phyloP scores from a whole-genome alignment of 2,888 invertebrate genomes.

The Lymantria monacha region DNA sequence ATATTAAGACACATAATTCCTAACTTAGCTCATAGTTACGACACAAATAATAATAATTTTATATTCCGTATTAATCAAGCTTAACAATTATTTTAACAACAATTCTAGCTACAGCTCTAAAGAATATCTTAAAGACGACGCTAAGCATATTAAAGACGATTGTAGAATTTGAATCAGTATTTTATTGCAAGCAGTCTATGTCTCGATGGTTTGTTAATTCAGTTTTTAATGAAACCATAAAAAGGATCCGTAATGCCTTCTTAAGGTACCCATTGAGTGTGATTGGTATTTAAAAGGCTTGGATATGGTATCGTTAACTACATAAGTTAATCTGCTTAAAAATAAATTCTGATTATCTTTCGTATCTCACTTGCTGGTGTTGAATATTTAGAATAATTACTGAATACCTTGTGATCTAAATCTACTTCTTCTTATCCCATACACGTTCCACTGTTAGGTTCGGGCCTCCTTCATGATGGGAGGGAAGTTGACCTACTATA shows the following conservation, averaged over 20 bases:
- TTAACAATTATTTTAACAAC: background rate
- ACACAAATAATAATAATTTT: too few relatives aligned
- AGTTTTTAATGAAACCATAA: conserved; percentile 43
- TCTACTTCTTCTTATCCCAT: too few relatives aligned
- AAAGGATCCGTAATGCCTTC: conserved; percentile 24
- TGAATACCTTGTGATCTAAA: too few relatives aligned
- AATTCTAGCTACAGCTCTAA: background rate
- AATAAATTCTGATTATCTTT: too few relatives aligned
- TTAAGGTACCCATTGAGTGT: conserved; percentile 4
- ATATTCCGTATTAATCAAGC: too few relatives aligned
- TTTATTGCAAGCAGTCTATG: conserved; percentile 37
- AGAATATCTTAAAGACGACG: conserved; percentile 1
- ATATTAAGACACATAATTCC: too few relatives aligned
- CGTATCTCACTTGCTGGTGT: too few relatives aligned
- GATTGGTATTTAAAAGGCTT: conserved; percentile 14
- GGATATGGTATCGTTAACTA: background rate
- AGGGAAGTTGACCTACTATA: too few relatives aligned
- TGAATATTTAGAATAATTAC: too few relatives aligned
- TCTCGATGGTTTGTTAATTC: conserved; percentile 27
- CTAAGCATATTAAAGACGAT: conserved; percentile 16
- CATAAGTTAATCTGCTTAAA: background rate
- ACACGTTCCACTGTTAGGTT: too few relatives aligned
- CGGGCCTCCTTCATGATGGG: too few relatives aligned
- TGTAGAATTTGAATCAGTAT: conserved; percentile 26
- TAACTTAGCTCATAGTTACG: too few relatives aligned